phyloP scores from a whole-genome alignment of 2,113 vertebrate genomes.

The Sylvia atricapilla region DNA sequence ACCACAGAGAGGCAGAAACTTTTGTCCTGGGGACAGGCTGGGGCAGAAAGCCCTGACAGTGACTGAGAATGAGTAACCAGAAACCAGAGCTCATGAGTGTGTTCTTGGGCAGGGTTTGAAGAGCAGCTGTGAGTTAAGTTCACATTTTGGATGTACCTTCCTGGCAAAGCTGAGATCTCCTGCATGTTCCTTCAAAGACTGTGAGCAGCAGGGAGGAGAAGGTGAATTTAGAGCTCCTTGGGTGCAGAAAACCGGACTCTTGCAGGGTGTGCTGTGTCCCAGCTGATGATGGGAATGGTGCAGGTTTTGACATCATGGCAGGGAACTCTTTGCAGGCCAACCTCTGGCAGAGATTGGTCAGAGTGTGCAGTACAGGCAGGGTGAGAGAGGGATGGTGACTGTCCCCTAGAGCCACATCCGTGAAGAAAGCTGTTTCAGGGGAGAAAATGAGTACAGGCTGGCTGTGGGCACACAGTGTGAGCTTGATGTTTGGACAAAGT shows the following conservation, averaged over 20 bases:
- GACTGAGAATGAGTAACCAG: fast-evolving
- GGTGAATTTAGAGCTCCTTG: neutral
- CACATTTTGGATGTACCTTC: neutral
- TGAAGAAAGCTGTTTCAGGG: neutral
- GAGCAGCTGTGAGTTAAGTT: neutral
- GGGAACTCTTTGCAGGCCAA: neutral
- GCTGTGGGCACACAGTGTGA: neutral
- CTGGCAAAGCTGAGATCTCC: neutral
- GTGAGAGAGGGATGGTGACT: neutral
- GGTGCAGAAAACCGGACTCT: neutral
- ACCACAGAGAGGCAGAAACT: neutral
- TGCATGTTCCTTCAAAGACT: fast-evolving
- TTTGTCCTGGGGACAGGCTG: neutral
- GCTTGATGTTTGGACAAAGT: neutral
- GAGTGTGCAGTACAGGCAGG: neutral
- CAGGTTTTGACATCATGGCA: neutral
- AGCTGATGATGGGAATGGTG: neutral
- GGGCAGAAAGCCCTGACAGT: neutral
- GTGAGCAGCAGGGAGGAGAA: neutral
- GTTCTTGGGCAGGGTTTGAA: neutral
- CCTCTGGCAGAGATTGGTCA: neutral
- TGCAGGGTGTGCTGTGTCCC: neutral
- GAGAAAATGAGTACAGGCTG: fast-evolving
- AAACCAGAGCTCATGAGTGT: fast-evolving
- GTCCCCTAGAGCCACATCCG: neutral